phyloP scores from a whole-genome alignment of 1,140 invertebrate species.

The Onthophagus taurus region DNA sequence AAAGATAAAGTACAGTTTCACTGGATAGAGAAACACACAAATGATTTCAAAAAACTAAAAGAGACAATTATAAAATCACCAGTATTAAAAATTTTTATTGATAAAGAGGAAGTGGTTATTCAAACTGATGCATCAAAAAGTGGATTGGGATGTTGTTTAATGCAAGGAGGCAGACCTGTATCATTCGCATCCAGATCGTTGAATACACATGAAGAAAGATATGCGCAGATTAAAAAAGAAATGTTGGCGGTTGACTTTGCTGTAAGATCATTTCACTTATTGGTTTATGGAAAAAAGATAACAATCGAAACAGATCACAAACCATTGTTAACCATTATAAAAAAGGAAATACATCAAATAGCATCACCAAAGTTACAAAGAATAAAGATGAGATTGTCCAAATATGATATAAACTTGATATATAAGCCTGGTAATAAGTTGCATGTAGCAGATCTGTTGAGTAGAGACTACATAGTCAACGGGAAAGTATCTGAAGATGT shows the following conservation, averaged over 20 bases:
- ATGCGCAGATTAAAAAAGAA: conserved; percentile 41
- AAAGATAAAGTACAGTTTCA: conserved; percentile 14
- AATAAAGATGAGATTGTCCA: conserved; percentile 26
- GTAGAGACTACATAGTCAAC: neutral
- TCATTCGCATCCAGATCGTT: conserved; percentile 31
- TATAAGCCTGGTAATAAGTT: conserved; percentile 22
- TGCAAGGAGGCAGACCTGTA: conserved; percentile 27
- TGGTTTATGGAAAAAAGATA: conserved; percentile 29
- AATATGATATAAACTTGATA: conserved; percentile 26
- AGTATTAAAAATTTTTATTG: conserved; percentile 26
- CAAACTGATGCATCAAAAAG: conserved; percentile 30
- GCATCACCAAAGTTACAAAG: conserved; percentile 29
- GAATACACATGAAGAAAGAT: conserved; percentile 29
- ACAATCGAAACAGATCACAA: conserved; percentile 25
- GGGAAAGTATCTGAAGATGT: neutral
- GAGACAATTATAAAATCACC: conserved; percentile 22
- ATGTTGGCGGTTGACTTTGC: conserved; percentile 34
- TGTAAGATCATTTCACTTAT: conserved; percentile 33
- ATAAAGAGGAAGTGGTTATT: conserved; percentile 16
- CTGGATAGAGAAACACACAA: conserved; percentile 22
- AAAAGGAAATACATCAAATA: neutral
- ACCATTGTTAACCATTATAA: neutral
- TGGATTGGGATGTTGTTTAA: conserved; percentile 24
- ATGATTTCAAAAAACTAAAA: conserved; percentile 22
- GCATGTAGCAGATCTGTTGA: conserved; percentile 17